Evolutionary conservation across 2,797 vertebrate species (phyloP), one percentile per base, ranked within the genome.

Genomic region (Pempheris klunzingeri): DNA sequence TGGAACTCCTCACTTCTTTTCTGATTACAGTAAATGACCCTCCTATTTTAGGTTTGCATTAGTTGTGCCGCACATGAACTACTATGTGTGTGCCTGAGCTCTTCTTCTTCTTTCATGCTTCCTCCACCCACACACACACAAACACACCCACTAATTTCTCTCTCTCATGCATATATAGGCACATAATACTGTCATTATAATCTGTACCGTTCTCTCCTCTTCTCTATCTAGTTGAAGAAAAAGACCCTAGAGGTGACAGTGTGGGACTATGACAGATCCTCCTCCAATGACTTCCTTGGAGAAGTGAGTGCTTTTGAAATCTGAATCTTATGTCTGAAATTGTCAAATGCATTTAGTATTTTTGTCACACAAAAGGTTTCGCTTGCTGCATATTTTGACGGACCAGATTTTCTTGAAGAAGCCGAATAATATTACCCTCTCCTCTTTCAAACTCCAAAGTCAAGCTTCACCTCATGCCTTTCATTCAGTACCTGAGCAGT

Each of bases 231-330:
- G 98, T 92, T 99, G 74, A 99, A 98, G 95, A 99, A 98, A 93
- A 99, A 99, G 94, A 99, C 97, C 1, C 90, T 99, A 88, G 98
- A 99, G 91, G 97, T 99, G 86, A 98, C 98, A 46, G 98, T 99
- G 88, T 99, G 98, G 98, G 98, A 99, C 92, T 99, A 99, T 82
- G 98, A 99, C 87, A 96, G 96, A 96, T 97, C 97, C 81, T 99
- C 98, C 60, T 98, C 98, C 26, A 99, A 99, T 84, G 98, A 99
- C 89, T 99, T 99, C 83, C 96, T 99, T 6, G 98, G 98, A 92
- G 98, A 99, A 95, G 98, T 99, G 87, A 97, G 97, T 95, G 32
- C 53, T 81, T 64, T 75, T 76, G 39, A 43, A 81, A 77, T 72
- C 30, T 64, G 13, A 81, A 74, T 77, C 3, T 5, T 6, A 60